Conservation (phyloP, 2,888 invertebrate species). For the Patella depressa region DNA sequence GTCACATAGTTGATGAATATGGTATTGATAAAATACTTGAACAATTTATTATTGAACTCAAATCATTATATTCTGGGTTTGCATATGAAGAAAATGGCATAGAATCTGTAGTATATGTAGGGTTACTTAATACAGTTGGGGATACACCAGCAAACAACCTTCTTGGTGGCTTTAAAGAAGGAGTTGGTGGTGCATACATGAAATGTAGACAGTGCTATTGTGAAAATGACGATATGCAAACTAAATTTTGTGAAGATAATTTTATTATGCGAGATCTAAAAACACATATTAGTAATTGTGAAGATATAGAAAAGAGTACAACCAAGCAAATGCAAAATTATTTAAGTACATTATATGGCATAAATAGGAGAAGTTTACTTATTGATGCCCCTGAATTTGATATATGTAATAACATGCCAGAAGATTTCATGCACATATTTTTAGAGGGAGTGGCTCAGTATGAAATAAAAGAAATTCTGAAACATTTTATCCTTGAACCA, state of each 20-base stretch:
- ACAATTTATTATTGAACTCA: background rate
- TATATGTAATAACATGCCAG: background rate
- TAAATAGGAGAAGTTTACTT: background rate
- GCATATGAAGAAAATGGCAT: background rate
- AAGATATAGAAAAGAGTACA: background rate
- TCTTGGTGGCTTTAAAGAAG: background rate
- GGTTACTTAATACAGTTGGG: background rate
- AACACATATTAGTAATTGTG: background rate
- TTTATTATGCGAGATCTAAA: background rate
- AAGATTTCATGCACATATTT: background rate
- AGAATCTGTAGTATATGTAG: background rate
- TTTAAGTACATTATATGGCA: background rate
- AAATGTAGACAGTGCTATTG: background rate
- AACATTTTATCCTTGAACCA: too few species aligned
- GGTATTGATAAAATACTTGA: background rate
- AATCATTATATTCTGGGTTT: background rate
- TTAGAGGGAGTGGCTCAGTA: background rate
- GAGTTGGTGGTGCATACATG: background rate
- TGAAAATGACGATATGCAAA: background rate
- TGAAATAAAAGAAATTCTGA: too few species aligned
- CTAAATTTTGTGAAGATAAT: background rate
- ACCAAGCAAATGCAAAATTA: too few species aligned
- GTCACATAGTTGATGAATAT: background rate
- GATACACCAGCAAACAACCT: background rate
- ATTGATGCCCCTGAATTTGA: background rate